Base-by-base conservation (phyloP, 1,140 invertebrate species). In the Sesamia nonagrioides region DNA sequence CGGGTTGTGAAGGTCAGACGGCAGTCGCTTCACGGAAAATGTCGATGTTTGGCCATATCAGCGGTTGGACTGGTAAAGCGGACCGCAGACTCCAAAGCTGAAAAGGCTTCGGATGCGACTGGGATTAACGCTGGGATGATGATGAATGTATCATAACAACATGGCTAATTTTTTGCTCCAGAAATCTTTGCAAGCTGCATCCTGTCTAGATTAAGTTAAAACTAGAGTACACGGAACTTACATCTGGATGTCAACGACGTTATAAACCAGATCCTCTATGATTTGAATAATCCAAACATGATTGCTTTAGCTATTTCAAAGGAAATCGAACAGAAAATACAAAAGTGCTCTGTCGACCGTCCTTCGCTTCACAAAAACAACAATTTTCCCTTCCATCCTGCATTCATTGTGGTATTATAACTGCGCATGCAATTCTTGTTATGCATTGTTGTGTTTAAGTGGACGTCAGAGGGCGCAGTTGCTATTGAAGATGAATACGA, bases 401-500 rank as follows among this genome's bases (percentile, higher is more conserved):
- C 37, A 18, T 37, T 17, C 33, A 21, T 45, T 45, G 40, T 48
- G n/a, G 13, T 8, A 27, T 11, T 61, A 61, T 61, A 69, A 69
- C 42, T 68, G 66, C 42, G 42, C 66, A 69, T 69, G 66, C 17
- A 48, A n/a, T 66, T 66, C 61, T 66, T 66, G 58, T 27, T 37
- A 42, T 63, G 6, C 18, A 63, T 75, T 60, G 58, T 75, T 63
- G 27, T 63, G 72, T 61, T 5, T 33, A 35, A 60, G n/a, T 50
- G 21, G 40, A 27, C 8, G 42, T 42, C 42, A 18, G 75, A 78
- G 75, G 71, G 69, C 78, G 60, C 72, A 56, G 50, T 71, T 66
- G 42, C 18, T 72, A 60, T 75, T 56, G 54, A 68, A 76, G 61
- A 61, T 78, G 66, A 80, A 75, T 71, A 81, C 61, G 71, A 74